Evolutionary conservation across 1,140 invertebrate species (phyloP).

Genomic region (Vanessa tameamea): DNA sequence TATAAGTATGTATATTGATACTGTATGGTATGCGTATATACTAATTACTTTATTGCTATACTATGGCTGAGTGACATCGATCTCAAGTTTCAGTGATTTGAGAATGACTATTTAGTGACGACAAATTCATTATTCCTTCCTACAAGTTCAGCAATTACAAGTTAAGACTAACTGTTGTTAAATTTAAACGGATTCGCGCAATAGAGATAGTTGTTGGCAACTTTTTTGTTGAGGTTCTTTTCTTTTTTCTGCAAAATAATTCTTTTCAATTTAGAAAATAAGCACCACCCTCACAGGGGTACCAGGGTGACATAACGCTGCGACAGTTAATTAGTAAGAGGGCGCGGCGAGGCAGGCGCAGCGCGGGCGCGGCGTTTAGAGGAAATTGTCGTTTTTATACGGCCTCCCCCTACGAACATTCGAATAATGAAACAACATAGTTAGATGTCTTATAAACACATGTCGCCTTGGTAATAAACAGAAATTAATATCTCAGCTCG

Average conservation of each 20-base stretch:
- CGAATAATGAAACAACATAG: slow-evolving; percentile 75
- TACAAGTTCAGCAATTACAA: too few relatives aligned
- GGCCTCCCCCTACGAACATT: slow-evolving; percentile 70
- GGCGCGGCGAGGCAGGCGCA: slow-evolving; percentile 77
- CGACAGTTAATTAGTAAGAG: slow-evolving; percentile 79
- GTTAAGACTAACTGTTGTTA: background rate
- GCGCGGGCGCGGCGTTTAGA: slow-evolving; percentile 76
- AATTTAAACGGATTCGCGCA: background rate
- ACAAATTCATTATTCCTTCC: too few relatives aligned
- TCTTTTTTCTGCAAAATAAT: slow-evolving; percentile 31
- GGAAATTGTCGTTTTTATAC: slow-evolving; percentile 80
- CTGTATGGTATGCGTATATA: slow-evolving; percentile 18
- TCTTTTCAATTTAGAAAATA: slow-evolving; percentile 56
- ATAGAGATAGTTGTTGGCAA: background rate
- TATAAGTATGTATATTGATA: slow-evolving; percentile 22
- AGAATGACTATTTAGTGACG: too few relatives aligned
- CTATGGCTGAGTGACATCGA: slow-evolving; percentile 8
- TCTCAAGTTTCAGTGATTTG: background rate
- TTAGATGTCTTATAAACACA: slow-evolving; percentile 74
- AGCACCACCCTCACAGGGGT: slow-evolving; percentile 65
- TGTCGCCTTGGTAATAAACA: slow-evolving; percentile 70
- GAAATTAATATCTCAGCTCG: slow-evolving; percentile 67
- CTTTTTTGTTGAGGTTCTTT: background rate
- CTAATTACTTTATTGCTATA: slow-evolving; percentile 19
- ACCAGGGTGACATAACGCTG: slow-evolving; percentile 78